Conservation (phyloP, 2,888 invertebrate genomes). For the Odontomyia ornata region DNA sequence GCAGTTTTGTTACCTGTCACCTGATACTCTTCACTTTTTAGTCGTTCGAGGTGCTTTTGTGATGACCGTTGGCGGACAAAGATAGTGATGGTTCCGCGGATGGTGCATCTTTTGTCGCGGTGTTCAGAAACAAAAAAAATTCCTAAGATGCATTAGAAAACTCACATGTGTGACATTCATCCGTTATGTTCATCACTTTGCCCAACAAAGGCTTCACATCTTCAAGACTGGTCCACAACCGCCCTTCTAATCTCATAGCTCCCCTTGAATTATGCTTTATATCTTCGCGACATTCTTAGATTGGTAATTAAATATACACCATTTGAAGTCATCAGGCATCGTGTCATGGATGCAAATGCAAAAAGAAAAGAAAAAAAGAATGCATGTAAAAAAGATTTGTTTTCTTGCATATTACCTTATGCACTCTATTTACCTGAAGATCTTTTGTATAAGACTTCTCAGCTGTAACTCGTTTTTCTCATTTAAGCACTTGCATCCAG, state of each 20-base stretch:
- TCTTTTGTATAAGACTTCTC: conserved; percentile 61
- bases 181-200: conserved; percentile 12
- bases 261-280: background rate
- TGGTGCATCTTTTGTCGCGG: background rate
- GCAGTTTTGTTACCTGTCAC: background rate
- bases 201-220: conserved; percentile 25
- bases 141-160: conserved; percentile 17
- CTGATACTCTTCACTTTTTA: conserved; percentile 13
- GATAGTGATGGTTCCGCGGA: background rate
- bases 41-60: background rate
- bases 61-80: background rate
- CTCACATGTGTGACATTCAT: conserved; percentile 8
- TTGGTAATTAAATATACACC: conserved; percentile 39
- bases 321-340: conserved; percentile 25
- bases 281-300: background rate
- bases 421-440: conserved; percentile 15
- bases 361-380: conserved; percentile 34
- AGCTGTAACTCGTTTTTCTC: conserved; percentile 62
- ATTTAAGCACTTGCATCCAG: conserved; percentile 56
- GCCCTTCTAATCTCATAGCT: conserved; percentile 21
- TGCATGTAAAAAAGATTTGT: conserved; percentile 37
- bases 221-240: background rate
- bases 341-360: conserved; percentile 27
- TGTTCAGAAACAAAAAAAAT: background rate
- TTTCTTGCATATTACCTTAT: conserved; percentile 30